Evolutionary conservation across 2,888 invertebrate genomes (phyloP), one percentile per base, ranked within the genome.

Genomic region (Andricus curvator): DNA sequence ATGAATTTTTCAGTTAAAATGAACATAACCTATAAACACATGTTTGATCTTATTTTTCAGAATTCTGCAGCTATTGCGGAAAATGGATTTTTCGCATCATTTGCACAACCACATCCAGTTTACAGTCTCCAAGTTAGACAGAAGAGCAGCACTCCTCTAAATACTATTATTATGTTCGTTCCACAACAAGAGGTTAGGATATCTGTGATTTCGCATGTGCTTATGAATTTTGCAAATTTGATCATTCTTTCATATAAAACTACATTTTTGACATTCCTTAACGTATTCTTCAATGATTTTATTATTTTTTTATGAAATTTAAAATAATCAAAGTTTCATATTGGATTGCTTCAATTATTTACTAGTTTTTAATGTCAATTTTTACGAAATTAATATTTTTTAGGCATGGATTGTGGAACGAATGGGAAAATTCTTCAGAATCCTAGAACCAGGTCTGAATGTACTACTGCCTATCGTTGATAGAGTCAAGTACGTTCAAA

Each of bases 321-420:
- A 60, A 33, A 29, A 56, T 60, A 51, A 17, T 76, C 22, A 1
- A 60, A 22, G n/a, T 4, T n/a, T 60, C 11, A 4, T 22, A 11
- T 60, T 60, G 3, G 11, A 60, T 6, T 22, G 22, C 2, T 22
- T n/a, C 22, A 22, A 60, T 1, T 9, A 60, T 22, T 4, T 22
- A 60, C 25, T n/a, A 41, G 44, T 44, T 15, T 44, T 44, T 15
- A 0, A 44, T 15, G 15, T 15, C 15, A 4, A 44, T 4, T 4
- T 25, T 78, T 51, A 51, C 67, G 56, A 80, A 80, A 79, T 78
- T 64, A 80, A 51, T 77, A 68, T 70, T 82, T 94, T 94, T 80
- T 90, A 97, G 97, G 98, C 98, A 79, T 99, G 99, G 99, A 95
- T 99, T 82, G 97, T 99, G 0, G 99, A 99, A 93, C 94, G 99